Base-by-base conservation (phyloP, 2,797 vertebrate genomes). In the Denticeps clupeoides region DNA sequence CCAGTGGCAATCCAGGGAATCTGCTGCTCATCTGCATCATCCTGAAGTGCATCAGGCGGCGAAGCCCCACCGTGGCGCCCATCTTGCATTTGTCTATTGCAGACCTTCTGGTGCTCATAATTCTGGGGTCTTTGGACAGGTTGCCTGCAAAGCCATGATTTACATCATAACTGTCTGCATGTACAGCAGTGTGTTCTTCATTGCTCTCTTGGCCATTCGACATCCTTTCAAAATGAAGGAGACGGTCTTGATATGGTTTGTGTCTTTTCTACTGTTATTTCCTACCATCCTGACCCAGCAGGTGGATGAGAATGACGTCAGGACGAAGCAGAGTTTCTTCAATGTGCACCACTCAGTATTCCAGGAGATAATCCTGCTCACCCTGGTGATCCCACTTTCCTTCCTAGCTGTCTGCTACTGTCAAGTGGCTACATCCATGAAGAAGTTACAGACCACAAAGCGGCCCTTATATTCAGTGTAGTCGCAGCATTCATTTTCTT, bases 121-220 rank as follows among this genome's bases (percentile, higher is more conserved):
- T 88, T 4, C 67, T 93, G 60, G 90, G 90, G 62, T 87, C 59
- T 89, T 90, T 41, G 83, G 84, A 11, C 47, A 76, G 3, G 41
- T 8, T 24, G 49, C 41, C 37, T 87, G 84, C 55, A 91, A 89
- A 70, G 67, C 61, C 12, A 71, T 89, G 38, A 79, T 81, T 32
- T 90, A 81, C 16, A 2, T 86, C 15, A 80, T 90, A 64, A 74
- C 86, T 10, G 78, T 82, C 44, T 88, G 81, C 54, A 88, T 91
- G 87, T 91, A 90, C 49, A 76, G 81, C 54, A 90, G 90, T 1
- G 74, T 93, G 55, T 90, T 91, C 66, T 68, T 90, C 55, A 84
- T 91, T 52, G 89, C 81, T 2, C 83, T 88, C 12, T 38, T 86
- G 63, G 82, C 85, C 7, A 37, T 32, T 7, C 8, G 47, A 2